phyloP scores from a whole-genome alignment of 2,113 vertebrate species.

The Sylvia atricapilla region DNA sequence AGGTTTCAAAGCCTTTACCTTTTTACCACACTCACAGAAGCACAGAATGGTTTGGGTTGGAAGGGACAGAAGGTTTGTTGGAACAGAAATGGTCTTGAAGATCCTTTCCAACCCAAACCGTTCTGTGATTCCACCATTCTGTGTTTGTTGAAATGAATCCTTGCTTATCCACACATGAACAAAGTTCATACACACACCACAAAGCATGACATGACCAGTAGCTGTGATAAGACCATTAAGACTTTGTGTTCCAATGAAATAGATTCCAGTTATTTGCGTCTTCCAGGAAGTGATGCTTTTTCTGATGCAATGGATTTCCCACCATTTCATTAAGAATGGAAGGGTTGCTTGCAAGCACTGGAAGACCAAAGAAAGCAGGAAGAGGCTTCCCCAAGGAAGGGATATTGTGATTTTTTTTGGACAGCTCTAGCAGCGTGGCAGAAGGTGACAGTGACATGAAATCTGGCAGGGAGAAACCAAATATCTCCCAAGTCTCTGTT shows the following conservation, averaged over 20 bases:
- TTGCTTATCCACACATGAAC: neutral
- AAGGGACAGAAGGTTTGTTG: neutral
- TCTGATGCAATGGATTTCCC: neutral
- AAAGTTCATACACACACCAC: neutral
- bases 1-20: conserved; percentile 23
- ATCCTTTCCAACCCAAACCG: neutral
- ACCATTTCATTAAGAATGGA: neutral
- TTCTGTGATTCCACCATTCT: neutral
- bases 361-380: neutral
- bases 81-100: neutral
- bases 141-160: neutral
- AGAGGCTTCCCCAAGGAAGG: neutral
- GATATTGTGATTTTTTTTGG: neutral
- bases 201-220: neutral
- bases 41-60: neutral
- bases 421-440: neutral
- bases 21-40: neutral
- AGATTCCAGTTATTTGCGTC: neutral
- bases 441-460: neutral
- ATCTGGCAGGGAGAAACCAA: neutral
- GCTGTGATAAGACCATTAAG: neutral
- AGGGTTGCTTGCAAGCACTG: neutral
- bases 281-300: neutral
- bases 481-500: neutral
- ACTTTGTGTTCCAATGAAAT: neutral